Conservation (phyloP, 2,888 invertebrate genomes). For the Holacanthella duospinosa region DNA sequence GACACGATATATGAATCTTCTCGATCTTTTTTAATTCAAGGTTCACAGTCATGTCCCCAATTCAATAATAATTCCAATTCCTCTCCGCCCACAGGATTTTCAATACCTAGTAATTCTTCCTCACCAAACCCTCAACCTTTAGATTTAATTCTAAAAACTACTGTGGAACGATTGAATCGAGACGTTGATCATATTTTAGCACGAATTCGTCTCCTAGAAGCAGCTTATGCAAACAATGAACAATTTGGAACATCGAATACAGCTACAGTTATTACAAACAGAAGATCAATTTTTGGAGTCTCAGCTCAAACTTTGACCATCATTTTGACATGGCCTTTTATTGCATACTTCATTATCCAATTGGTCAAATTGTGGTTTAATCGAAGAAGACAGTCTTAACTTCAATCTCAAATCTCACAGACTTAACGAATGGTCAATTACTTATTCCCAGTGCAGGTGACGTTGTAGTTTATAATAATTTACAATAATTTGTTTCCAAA, state of each 20-base stretch:
- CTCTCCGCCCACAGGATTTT: neutral
- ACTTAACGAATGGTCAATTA: no score
- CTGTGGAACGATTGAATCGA: conserved; percentile 33
- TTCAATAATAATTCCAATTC: neutral
- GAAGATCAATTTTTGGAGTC: conserved; percentile 56
- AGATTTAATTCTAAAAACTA: conserved; percentile 19
- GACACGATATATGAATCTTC: no score
- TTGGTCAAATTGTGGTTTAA: conserved; percentile 30
- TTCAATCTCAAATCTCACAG: neutral
- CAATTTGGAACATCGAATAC: conserved; percentile 40
- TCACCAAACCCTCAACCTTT: neutral
- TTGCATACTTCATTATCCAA: conserved; percentile 41
- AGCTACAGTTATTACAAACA: conserved; percentile 41
- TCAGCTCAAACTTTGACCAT: conserved; percentile 49
- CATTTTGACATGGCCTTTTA: conserved; percentile 56
- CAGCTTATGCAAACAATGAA: conserved; percentile 36
- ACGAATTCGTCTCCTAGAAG: conserved; percentile 30
- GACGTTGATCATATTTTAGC: conserved; percentile 35
- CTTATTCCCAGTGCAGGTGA: no score
- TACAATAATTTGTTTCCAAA: no score
- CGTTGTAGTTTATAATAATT: no score
- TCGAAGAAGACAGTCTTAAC: conserved; percentile 15
- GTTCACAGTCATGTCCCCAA: no score
- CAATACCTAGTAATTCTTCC: neutral
- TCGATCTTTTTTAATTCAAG: neutral